phyloP scores from a whole-genome alignment of 2,888 invertebrate species.

The Drosophila diplacantha region DNA sequence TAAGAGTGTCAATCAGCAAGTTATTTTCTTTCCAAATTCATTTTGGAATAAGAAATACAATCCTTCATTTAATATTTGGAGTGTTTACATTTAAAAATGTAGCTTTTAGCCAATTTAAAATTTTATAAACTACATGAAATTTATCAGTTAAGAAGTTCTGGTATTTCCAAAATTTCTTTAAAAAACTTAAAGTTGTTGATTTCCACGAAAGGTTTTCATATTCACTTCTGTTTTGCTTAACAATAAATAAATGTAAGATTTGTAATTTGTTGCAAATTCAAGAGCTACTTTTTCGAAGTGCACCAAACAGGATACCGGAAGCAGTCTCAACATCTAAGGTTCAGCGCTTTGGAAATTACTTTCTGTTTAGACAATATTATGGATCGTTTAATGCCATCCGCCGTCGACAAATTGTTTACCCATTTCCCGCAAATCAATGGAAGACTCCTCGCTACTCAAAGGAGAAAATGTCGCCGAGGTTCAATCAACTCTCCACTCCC shows the following conservation, averaged over 20 bases:
- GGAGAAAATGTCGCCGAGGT: slow-evolving; percentile 40
- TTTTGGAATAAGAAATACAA: neutral
- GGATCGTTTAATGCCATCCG: slow-evolving; percentile 46
- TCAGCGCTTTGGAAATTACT: slow-evolving; percentile 49
- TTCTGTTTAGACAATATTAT: slow-evolving; percentile 67
- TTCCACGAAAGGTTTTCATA: no score
- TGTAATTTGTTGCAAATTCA: no score
- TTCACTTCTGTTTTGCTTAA: no score
- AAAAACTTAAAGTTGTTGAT: no score
- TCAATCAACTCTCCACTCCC: slow-evolving; percentile 55
- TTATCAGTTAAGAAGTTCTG: no score
- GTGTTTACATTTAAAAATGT: no score
- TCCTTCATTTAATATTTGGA: no score
- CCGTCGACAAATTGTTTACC: slow-evolving; percentile 60
- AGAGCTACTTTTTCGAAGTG: neutral
- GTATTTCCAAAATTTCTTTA: no score
- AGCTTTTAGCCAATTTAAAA: no score
- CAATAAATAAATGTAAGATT: no score
- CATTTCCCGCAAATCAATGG: slow-evolving; percentile 62
- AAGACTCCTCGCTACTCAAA: slow-evolving; percentile 12
- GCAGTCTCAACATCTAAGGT: slow-evolving; percentile 17
- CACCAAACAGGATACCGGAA: slow-evolving; percentile 21
- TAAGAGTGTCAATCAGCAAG: no score
- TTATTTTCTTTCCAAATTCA: neutral
- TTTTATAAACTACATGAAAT: no score